Evolutionary conservation across 2,797 vertebrate genomes (phyloP), one percentile per base, ranked within the genome.

Genomic region (Spheniscus humboldti): DNA sequence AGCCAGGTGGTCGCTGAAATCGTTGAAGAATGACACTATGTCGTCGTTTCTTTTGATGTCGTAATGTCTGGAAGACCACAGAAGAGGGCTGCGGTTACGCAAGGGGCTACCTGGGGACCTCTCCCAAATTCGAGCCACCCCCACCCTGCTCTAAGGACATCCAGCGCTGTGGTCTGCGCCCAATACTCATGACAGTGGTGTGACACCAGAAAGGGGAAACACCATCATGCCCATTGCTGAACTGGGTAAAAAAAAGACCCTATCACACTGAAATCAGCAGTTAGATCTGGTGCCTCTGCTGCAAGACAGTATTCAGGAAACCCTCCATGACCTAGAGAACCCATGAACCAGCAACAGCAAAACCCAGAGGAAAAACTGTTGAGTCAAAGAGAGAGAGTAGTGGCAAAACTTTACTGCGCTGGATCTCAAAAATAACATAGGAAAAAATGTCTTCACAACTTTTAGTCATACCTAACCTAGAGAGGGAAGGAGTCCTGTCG

Each of bases 1-100:
- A 0, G 99, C 99, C 93, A 99, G 98, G 98, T 99, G 99, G 97
- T 99, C 99, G 10, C 99, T 99, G 98, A 99, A 99, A 97, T 99
- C 99, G 3, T 99, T 99, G 98, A 99, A 99, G 98, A 99, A 99
- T 4, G 97, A 99, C 60, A 99, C 99, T 8, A 99, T 99, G 97
- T 99, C 99, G 0, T 99, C 99, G 1, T 99, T 99, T 74, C 99
- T 99, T 94, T 99, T 99, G 96, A 99, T 98, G 76, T 99, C 99
- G 1, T 99, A 99, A 97, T 99, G 99, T 96, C 99, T 99, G 98
- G 3, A 76, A 85, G 72, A 87, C 2, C 24, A 64, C 7, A 47
- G 39, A 62, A 55, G 13, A 92, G n/a, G 92, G 45, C 9, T 14
- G 72, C 15, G 31, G 52, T 92, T 53, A 83, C 48, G 39, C 48